Evolutionary conservation across 2,888 invertebrate species (phyloP), one percentile per base, ranked within the genome.

Genomic region (Galerucella pusilla): DNA sequence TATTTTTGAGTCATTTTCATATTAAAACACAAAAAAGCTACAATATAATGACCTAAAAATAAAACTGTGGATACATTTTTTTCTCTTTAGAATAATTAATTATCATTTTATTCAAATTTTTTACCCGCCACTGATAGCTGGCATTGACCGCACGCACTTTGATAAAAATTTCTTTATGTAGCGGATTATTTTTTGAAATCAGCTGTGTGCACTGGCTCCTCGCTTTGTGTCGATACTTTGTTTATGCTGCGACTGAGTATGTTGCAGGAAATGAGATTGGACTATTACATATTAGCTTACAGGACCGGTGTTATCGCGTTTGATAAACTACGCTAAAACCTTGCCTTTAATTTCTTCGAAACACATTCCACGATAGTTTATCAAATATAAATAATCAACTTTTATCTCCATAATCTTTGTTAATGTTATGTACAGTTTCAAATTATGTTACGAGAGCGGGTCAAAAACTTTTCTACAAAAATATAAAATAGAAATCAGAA

Each of bases 101-200:
- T 20, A 14, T 5, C n/a, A n/a, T 6, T 52, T 6, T 0, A 0
- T 52, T 52, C 6, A 9, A 2, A 57, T 16, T 20, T 57, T 57
- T 16, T 20, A 1, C 20, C n/a, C 57, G 20, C 57, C 57, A 57
- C 57, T 57, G 57, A 20, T 16, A 10, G 42, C 63, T 63, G n/a
- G 63, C 63, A 42, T 63, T 63, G 63, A 63, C 35, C 42, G 63
- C n/a, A 63, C 63, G 63, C 63, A 63, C 63, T 42, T 63, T 63
- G 35, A 63, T 63, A 42, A 5, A 63, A 42, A 63, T 14, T 16
- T 63, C 42, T 63, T 63, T 42, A 35, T 42, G 14, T 14, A 14
- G 35, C 6, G 10, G 12, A 60, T 28, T 60, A 59, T 7, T 9
- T 11, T 28, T 25, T 12, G 11, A 28, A 20, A 63, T 63, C 63